Base-by-base conservation (phyloP, 2,797 vertebrate genomes). In the Pitangus sulphuratus region DNA sequence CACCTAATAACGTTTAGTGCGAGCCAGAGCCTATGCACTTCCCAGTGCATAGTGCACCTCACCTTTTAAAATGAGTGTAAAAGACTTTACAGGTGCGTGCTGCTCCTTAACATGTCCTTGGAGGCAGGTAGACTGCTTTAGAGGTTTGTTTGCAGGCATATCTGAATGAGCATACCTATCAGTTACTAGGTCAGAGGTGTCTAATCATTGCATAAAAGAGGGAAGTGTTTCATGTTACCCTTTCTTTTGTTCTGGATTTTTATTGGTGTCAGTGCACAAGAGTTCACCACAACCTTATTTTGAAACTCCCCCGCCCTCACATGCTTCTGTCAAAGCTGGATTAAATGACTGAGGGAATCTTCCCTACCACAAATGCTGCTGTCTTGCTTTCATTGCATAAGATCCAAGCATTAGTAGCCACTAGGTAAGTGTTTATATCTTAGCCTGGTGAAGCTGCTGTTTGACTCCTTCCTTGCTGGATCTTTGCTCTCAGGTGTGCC, bases 301-400 rank as follows among this genome's bases (percentile, higher is more conserved):
- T 66, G 82, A 57, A 93, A 93, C 84, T 84, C 66, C 70, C 33
- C 94, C 6, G 4, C 85, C 72, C 60, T 87, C 74, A 21, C 72
- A 87, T 76, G 60, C 61, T 93, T 93, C 89, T 70, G 60, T 94
- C 91, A 96, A 94, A 95, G 96, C 92, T 96, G 93, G 87, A 95
- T 97, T 96, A 96, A 85, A 85, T 3, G 26, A 66, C 54, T 44
- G 83, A 93, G 71, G 84, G 84, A 90, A 92, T 94, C 92, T 96
- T 93, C 90, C 84, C 60, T 77, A 42, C 37, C 51, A 78, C 84
- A 82, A 87, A 37, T 47, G 56, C 54, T 48, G 42, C 69, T 78
- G 78, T 85, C 80, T 68, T 96, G 75, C 68, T 78, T 94, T 75
- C 66, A 42, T 95, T 85, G 92, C 72, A 1, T 93, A 95, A 95